phyloP scores from a whole-genome alignment of 2,113 vertebrate species.

The Apus apus region DNA sequence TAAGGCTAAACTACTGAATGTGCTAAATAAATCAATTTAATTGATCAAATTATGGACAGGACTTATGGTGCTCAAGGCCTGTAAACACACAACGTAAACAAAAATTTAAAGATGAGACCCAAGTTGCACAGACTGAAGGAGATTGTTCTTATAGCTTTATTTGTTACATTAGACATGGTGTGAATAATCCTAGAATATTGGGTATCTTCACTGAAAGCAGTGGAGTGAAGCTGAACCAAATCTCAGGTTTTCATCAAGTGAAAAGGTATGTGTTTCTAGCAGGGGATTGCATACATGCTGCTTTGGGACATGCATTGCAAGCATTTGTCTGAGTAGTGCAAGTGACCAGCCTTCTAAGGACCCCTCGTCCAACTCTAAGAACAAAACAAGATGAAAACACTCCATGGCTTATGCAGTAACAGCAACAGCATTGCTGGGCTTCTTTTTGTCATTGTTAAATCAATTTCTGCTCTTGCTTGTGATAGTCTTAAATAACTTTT shows the following conservation, averaged over 20 bases:
- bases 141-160: not conserved
- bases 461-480: not conserved
- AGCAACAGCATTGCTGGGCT: not conserved
- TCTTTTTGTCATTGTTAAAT: not conserved
- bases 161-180: accelerated
- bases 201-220: not conserved
- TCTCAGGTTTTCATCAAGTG: not conserved
- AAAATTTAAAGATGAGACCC: not conserved
- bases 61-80: not conserved
- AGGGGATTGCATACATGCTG: too few species aligned
- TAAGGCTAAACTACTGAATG: not conserved
- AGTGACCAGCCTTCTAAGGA: not conserved
- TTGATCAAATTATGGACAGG: not conserved
- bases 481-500: not conserved
- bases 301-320: not conserved
- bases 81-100: not conserved
- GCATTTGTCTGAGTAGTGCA: not conserved
- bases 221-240: accelerated
- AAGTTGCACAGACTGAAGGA: not conserved
- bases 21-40: not conserved
- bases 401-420: not conserved
- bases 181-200: not conserved
- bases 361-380: not conserved
- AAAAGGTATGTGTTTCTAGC: not conserved
- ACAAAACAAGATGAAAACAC: not conserved